Base-by-base conservation (phyloP, 2,797 vertebrate genomes). In the Poecilia velifera region DNA sequence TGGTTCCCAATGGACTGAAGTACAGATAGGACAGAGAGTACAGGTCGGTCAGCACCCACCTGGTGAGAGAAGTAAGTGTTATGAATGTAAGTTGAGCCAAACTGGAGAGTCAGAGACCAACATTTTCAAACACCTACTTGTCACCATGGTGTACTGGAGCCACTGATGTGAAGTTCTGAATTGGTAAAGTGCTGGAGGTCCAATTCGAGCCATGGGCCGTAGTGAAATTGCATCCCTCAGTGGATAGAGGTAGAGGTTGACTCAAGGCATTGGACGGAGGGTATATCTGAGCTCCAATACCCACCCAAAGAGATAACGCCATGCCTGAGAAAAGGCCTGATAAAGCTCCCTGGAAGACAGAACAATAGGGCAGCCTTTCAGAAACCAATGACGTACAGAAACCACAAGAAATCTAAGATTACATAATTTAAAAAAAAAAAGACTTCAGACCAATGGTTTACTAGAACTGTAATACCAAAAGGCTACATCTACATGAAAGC, bases 21-120 rank as follows among this genome's bases (percentile, higher is more conserved):
- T 99, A 99, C 57, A 99, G 92, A 85, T 99, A 99, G 46, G 98
- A 99, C 79, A 99, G 76, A 12, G 97, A 98, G 93, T 98, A 99
- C 97, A 96, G 97, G 81, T 97, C 95, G 87, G 96, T 96, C 84
- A 98, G 88, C 2, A 74, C 81, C 73, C 95, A 91, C 82, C 98
- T 99, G 88, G 66, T 85, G 88, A 79, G 80, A 87, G 20, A 53
- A 55, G 36, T 64, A 14, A 12, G 55, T 9, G 46, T 2, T 4
- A 39, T 6, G 8, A 73, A 25, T 53, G 8, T 71, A 64, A 39
- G 66, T 6, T 74, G 25, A 34, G 20, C 57, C 47, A 72, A 18
- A 45, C 20, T 20, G 16, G 57, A 62, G 16, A 64, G 49, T 46
- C 3, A 10, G 22, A 4, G 31, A 34, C 28, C 18, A 59, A 28